These are phyloP conservation scores for Ophiothrix spiculata DNA, from an alignment of 35 echinoderm and acorn worm species.

Conservation along the genomic window DNA sequence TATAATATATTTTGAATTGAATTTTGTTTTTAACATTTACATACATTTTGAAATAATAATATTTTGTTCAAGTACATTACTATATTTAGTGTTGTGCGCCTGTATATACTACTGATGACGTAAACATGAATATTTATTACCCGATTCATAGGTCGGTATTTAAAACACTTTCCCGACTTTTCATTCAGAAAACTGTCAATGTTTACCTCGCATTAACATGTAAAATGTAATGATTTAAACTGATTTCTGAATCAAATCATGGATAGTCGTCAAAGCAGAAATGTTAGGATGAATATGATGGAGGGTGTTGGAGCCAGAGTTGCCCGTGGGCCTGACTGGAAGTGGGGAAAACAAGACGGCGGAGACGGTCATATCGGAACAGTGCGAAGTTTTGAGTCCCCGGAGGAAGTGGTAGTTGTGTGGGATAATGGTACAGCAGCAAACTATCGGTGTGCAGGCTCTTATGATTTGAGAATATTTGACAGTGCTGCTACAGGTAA, in stretches of 20 bases:
- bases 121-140: no score
- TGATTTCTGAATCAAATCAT: background rate
- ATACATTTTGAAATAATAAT: no score
- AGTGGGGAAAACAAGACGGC: slow-evolving; percentile 99
- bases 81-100: no score
- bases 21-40: no score
- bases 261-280: slow-evolving; percentile 33
- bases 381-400: slow-evolving; percentile 94
- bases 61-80: no score
- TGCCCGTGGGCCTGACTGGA: slow-evolving; percentile 96
- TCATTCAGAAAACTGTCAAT: background rate
- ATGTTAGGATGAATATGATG: slow-evolving; percentile 82
- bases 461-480: slow-evolving; percentile 88
- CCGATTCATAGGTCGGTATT: no score
- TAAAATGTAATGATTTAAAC: background rate
- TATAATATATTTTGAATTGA: no score
- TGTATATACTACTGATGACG: no score
- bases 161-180: no score
- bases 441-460: slow-evolving; percentile 97
- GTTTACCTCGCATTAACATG: background rate
- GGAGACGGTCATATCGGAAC: slow-evolving; percentile 98
- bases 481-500: slow-evolving; percentile 95
- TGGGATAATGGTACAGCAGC: slow-evolving; percentile 99
- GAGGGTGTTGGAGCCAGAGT: slow-evolving; percentile 97
- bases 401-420: slow-evolving; percentile 98